These are phyloP conservation scores for Drosophila sp. DNA, from an alignment of 1,140 invertebrate species.

Conservation along the genomic window DNA sequence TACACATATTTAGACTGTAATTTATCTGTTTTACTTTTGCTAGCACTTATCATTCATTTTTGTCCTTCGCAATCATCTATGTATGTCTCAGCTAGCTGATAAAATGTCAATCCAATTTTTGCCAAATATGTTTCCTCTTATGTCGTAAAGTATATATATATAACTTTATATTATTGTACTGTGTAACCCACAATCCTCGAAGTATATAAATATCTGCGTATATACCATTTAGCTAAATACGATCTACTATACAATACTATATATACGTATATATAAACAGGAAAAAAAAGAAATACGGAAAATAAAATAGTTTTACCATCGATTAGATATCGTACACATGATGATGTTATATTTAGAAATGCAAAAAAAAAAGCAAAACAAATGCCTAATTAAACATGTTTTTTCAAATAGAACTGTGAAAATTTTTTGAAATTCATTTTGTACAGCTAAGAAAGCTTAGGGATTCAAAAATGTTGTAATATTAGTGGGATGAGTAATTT, in stretches of 20 bases:
- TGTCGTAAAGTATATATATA: conserved; percentile 21
- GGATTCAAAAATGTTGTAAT: too few relatives aligned
- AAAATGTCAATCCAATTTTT: conserved; percentile 69
- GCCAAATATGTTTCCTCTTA: conserved; percentile 72
- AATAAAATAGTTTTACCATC: conserved; percentile 33
- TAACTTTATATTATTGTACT: neutral
- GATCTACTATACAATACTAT: conserved; percentile 19
- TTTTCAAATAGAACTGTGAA: conserved; percentile 44
- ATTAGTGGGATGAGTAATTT: too few relatives aligned
- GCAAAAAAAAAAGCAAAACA: conserved; percentile 31
- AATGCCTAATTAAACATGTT: conserved; percentile 49
- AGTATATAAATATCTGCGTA: conserved; percentile 33
- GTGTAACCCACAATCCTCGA: conserved; percentile 38
- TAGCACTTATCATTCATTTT: neutral
- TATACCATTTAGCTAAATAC: conserved; percentile 38
- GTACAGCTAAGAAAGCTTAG: neutral
- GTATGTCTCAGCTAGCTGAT: conserved; percentile 43
- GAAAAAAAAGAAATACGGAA: neutral
- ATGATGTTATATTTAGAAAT: conserved; percentile 58
- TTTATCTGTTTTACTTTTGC: conserved; percentile 1
- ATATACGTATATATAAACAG: conserved; percentile 26
- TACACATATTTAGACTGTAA: neutral
- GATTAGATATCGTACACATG: conserved; percentile 49
- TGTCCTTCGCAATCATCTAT: neutral
- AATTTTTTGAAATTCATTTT: neutral